phyloP scores from a whole-genome alignment of 2,888 invertebrate species.

The Eueremaeus valkanovi region DNA sequence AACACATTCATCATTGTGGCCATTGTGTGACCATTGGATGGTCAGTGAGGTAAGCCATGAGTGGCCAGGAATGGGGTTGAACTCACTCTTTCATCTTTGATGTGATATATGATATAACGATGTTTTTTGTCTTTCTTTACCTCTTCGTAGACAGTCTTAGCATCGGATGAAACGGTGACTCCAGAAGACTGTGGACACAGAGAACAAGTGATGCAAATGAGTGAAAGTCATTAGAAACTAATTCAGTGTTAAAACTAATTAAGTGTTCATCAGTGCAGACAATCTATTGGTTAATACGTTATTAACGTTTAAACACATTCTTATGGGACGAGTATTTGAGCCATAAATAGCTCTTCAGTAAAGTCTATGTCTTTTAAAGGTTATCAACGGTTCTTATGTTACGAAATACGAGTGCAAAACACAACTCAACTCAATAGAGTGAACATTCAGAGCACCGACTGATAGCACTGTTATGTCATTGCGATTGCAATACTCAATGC shows the following conservation, averaged over 20 bases:
- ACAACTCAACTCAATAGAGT: too few species aligned
- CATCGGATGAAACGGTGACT: constrained; percentile 90
- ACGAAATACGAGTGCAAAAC: constrained; percentile 6
- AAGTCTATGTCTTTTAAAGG: constrained; percentile 27
- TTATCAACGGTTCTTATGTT: constrained; percentile 13
- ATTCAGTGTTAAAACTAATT: not conserved
- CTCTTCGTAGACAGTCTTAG: constrained; percentile 92
- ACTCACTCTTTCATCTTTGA: constrained; percentile 82
- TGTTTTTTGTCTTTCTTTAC: constrained; percentile 97
- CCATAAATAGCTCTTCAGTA: constrained; percentile 8
- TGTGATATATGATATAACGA: constrained; percentile 93
- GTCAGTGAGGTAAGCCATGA: not conserved
- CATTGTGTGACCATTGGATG: too few species aligned
- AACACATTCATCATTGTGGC: too few species aligned
- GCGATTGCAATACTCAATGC: too few species aligned
- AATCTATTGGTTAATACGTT: not conserved
- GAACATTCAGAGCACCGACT: not conserved
- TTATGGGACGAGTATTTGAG: constrained; percentile 9
- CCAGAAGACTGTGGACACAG: constrained; percentile 65
- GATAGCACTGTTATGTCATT: not conserved
- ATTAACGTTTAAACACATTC: not conserved
- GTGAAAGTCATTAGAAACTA: not conserved
- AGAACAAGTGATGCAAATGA: not conserved
- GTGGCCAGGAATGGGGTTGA: not conserved
- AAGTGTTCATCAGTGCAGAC: not conserved